phyloP scores from a whole-genome alignment of 2,797 vertebrate genomes.

The Labroides dimidiatus region DNA sequence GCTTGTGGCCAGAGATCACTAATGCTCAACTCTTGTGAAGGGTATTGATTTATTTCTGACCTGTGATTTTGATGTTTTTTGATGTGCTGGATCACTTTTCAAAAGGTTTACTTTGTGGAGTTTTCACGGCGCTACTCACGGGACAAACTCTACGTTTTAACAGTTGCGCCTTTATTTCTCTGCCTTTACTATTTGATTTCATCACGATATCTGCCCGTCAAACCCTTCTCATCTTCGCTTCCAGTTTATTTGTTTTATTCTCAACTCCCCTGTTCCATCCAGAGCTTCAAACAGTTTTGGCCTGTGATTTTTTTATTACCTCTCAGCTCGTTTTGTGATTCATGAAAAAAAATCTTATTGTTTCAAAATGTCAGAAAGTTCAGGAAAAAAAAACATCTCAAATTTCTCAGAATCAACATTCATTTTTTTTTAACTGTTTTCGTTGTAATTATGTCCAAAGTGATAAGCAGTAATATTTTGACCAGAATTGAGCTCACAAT shows the following conservation, averaged over 20 bases:
- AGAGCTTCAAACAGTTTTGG: too few species aligned
- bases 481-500: too few species aligned
- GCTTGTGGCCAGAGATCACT: neutral
- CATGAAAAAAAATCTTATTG: too few species aligned
- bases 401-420: too few species aligned
- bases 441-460: too few species aligned
- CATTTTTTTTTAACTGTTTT: too few species aligned
- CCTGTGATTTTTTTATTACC: too few species aligned
- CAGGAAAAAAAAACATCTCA: too few species aligned
- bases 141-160: neutral
- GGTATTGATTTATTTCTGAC: constrained; percentile 28
- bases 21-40: constrained; percentile 2
- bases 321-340: too few species aligned
- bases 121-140: neutral
- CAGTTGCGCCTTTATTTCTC: neutral
- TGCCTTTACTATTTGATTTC: neutral
- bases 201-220: neutral
- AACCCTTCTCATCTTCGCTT: neutral
- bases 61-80: constrained; percentile 29
- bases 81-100: constrained; percentile 19
- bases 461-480: too few species aligned
- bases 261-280: neutral
- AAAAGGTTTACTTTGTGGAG: neutral
- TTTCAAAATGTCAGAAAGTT: too few species aligned
- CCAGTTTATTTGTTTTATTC: neutral